Evolutionary conservation across 2,888 invertebrate species (phyloP).

Genomic region (Arenicola marina): DNA sequence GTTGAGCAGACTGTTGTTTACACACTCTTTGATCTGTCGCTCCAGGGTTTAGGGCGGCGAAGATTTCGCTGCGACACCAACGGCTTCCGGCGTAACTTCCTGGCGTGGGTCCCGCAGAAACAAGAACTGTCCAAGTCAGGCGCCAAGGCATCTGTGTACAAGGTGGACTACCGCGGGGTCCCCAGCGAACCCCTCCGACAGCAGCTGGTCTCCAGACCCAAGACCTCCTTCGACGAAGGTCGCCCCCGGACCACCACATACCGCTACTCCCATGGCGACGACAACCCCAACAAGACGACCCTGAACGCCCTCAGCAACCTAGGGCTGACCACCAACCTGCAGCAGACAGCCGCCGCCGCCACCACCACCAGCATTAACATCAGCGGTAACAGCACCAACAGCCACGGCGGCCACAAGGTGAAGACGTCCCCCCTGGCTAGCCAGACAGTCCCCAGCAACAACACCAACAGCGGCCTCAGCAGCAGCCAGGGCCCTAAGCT

Average conservation of each 20-base stretch:
- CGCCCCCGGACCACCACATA: slow-evolving; percentile 45
- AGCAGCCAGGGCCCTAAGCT: no score
- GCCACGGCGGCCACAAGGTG: no score
- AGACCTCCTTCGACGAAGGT: slow-evolving; percentile 46
- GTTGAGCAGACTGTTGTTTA: not conserved
- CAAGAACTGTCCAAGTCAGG: slow-evolving; percentile 36
- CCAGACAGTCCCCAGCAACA: no score
- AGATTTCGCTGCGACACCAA: slow-evolving; percentile 43
- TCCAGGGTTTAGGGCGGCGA: slow-evolving; percentile 51
- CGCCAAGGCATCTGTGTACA: slow-evolving; percentile 49
- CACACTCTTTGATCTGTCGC: not conserved
- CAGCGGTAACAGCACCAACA: no score
- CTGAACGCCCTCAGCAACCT: not conserved
- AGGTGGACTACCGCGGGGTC: slow-evolving; percentile 40
- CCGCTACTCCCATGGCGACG: slow-evolving; percentile 49
- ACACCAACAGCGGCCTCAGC: no score
- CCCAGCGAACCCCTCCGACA: slow-evolving; percentile 28
- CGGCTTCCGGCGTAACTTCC: slow-evolving; percentile 44
- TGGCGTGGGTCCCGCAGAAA: slow-evolving; percentile 51
- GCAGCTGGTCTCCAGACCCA: slow-evolving; percentile 42
- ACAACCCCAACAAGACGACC: slow-evolving; percentile 38
- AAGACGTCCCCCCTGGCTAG: no score
- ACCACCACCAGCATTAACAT: no score
- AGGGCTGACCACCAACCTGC: not conserved
- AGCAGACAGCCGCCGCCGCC: not conserved